These are phyloP conservation scores for Ophion ventricosus DNA, from an alignment of 2,888 invertebrate genomes.

Conservation along the genomic window DNA sequence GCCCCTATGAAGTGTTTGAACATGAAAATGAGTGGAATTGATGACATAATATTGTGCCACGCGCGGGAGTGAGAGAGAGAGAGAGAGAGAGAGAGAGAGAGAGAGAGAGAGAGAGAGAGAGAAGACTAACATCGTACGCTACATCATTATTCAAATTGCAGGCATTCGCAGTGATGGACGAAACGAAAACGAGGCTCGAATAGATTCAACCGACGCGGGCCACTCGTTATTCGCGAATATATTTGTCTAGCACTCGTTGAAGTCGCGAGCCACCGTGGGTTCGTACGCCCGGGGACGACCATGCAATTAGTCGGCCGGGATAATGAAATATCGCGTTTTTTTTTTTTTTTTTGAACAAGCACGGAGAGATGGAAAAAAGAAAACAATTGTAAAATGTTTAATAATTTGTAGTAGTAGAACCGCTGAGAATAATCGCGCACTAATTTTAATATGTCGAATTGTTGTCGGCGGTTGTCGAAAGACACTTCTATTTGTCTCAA, in stretches of 20 bases:
- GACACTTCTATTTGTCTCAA: neutral
- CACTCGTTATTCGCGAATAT: slow-evolving; percentile 31
- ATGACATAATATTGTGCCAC: neutral
- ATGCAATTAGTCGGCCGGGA: neutral
- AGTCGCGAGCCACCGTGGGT: neutral
- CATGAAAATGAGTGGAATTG: slow-evolving; percentile 25
- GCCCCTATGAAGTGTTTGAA: slow-evolving; percentile 7
- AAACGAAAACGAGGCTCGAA: neutral
- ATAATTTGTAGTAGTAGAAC: neutral
- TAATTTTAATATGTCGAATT: neutral
- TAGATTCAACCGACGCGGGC: neutral
- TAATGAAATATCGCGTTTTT: neutral
- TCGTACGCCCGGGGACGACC: neutral
- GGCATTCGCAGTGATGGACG: slow-evolving; percentile 23
- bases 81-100: neutral
- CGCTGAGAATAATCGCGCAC: neutral
- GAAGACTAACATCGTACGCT: neutral
- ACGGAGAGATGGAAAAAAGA: neutral
- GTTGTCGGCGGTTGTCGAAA: neutral
- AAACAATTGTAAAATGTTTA: neutral
- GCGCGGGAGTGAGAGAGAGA: neutral
- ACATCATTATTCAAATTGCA: slow-evolving; percentile 20
- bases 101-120: neutral
- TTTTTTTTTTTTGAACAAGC: neutral
- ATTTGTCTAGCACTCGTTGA: slow-evolving; percentile 8